Evolutionary conservation across 2,113 vertebrate genomes (phyloP), one percentile per base, ranked within the genome.

Genomic region (Bagarius yarrelli): DNA sequence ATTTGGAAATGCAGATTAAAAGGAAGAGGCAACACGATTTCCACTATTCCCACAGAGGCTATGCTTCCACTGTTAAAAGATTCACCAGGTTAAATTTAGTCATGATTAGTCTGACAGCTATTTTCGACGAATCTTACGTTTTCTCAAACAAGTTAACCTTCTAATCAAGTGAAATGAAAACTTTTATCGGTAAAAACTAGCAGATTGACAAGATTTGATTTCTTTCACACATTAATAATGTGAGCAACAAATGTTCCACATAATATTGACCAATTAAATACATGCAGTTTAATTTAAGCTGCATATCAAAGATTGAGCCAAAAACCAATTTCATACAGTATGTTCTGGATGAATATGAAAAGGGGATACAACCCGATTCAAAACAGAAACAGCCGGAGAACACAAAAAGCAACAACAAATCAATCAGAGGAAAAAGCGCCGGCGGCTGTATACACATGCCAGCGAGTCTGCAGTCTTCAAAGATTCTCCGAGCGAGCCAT

Each of bases 381-480:
- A 89, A 91, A 87, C 84, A 86, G 88, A 91, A 89, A 88, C 87
- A 90, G 86, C 80, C 80, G 87, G 30, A 82, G 80, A 82, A 84
- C 82, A 83, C 79, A 86, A 86, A 87, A 81, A 79, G 82, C 78
- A 79, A 85, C 94, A 96, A 96, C 96, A 95, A 93, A 98, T 97
- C 95, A 97, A 93, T 93, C 91, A 72, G 93, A 79, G 91, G 90
- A 94, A 95, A 93, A 94, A 93, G 93, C 87, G 95, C 96, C 96
- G 95, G 94, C 94, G 96, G 96, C 96, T 97, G 95, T 96, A 95
- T 95, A 95, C 96, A 96, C 96, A 97, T 95, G 95, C 95, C 94
- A 96, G 97, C 96, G 94, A 96, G 94, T 96, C 95, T 94, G 93
- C 94, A 95, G 95, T 98, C 96, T 97, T 98, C 96, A 96, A 98